Conservation (phyloP, 2,797 vertebrate species). For the Micromesistius poutassou region DNA sequence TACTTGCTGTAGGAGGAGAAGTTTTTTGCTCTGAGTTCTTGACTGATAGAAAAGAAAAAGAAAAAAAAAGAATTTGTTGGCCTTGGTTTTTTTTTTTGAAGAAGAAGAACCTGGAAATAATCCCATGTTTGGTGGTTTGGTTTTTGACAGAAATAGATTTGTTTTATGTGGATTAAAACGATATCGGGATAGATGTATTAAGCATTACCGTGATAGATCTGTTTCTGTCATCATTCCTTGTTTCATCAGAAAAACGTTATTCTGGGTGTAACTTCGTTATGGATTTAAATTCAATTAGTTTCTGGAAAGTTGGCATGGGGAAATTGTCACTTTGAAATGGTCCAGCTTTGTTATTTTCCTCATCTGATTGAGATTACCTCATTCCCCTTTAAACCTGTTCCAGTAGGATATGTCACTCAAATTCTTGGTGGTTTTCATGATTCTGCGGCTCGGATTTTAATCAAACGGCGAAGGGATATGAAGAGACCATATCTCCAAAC, state of each 20-base stretch:
- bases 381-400: background rate
- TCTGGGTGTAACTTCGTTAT: background rate
- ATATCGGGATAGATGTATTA: background rate
- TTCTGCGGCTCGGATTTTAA: background rate
- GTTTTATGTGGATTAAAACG: constrained; percentile 57
- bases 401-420: background rate
- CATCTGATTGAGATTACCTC: constrained; percentile 2
- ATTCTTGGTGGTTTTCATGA: background rate
- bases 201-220: background rate
- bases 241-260: background rate
- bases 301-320: background rate
- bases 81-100: constrained; percentile 36
- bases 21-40: constrained; percentile 48
- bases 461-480: background rate
- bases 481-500: background rate
- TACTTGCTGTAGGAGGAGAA: constrained; percentile 43
- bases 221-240: background rate
- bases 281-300: constrained; percentile 22
- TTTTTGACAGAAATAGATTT: constrained; percentile 52
- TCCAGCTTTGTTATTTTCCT: background rate
- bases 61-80: background rate
- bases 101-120: constrained; percentile 64
- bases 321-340: constrained; percentile 2
- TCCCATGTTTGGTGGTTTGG: constrained; percentile 25
- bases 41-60: constrained; percentile 33